Conservation (phyloP, 2,888 invertebrate genomes). For the Beris chalybata region DNA sequence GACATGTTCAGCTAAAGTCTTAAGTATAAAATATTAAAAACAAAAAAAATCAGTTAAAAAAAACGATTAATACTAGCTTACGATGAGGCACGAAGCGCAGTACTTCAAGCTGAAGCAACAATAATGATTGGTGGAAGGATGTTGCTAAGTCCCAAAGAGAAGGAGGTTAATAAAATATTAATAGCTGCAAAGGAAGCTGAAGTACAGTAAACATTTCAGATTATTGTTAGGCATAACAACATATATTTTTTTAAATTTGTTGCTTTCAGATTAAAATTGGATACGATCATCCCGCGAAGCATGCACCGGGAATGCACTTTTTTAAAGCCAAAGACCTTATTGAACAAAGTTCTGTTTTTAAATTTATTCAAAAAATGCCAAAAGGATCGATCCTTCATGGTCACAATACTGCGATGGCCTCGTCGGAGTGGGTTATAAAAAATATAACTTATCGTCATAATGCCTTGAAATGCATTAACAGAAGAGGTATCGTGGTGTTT, state of each 20-base stretch:
- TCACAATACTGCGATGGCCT: constrained; percentile 61
- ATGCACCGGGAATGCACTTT: constrained; percentile 63
- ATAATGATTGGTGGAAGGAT: constrained; percentile 15
- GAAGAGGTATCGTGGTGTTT: constrained; percentile 50
- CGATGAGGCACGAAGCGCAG: constrained; percentile 16
- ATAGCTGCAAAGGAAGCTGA: constrained; percentile 9
- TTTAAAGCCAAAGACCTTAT: constrained; percentile 59
- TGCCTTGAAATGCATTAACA: constrained; percentile 51
- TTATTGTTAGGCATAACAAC: background rate
- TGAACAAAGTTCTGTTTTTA: constrained; percentile 61
- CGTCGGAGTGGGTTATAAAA: constrained; percentile 58
- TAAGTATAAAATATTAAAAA: no score
- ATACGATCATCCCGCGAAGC: constrained; percentile 54
- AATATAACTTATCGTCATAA: constrained; percentile 59
- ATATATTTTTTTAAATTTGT: background rate
- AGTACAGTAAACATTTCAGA: background rate
- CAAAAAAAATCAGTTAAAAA: no score
- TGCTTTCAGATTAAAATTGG: constrained; percentile 46
- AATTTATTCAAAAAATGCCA: constrained; percentile 63
- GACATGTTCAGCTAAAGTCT: no score
- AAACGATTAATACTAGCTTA: constrained; percentile 5
- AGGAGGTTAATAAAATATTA: constrained; percentile 3
- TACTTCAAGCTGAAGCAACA: constrained; percentile 15
- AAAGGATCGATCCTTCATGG: constrained; percentile 64
- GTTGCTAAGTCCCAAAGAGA: constrained; percentile 18